A percentile compares a stretch with the other conserved stretches of the same genome.
Conservation (phyloP, 2,888 invertebrate genomes). For the Myopa tessellatipennis region DNA sequence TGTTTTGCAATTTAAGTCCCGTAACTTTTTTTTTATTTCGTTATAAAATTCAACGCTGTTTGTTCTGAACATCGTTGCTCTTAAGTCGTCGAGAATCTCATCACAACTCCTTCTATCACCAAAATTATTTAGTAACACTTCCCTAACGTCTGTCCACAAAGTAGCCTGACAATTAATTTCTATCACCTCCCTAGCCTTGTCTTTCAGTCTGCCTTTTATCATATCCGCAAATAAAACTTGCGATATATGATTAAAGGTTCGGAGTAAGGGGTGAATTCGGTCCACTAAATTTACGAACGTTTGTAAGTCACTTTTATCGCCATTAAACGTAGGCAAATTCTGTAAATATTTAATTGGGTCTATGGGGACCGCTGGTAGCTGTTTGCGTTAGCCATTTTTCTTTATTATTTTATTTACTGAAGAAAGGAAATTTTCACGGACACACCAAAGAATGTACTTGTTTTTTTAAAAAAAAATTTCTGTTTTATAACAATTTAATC, state of each 20-base stretch:
- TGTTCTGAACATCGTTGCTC: neutral
- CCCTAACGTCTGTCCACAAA: neutral
- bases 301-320: neutral
- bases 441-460: no score
- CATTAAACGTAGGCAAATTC: neutral
- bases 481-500: no score
- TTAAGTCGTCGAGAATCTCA: neutral
- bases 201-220: conserved; percentile 11
- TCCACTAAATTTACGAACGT: conserved; percentile 18
- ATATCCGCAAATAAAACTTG: conserved; percentile 7
- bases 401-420: no score
- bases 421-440: no score
- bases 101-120: neutral
- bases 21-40: neutral
- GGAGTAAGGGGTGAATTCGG: conserved; percentile 3
- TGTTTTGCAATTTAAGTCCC: neutral
- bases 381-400: neutral
- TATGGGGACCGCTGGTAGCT: neutral
- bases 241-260: conserved; percentile 23
- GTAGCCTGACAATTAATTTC: conserved; percentile 5
- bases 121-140: neutral
- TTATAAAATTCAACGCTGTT: conserved; percentile 10
- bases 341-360: conserved; percentile 15
- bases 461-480: no score
- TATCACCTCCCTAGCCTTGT: neutral